These are phyloP conservation scores for Ommatoiulus sabulosus DNA, from an alignment of 2,888 invertebrate species.

Conservation along the genomic window DNA sequence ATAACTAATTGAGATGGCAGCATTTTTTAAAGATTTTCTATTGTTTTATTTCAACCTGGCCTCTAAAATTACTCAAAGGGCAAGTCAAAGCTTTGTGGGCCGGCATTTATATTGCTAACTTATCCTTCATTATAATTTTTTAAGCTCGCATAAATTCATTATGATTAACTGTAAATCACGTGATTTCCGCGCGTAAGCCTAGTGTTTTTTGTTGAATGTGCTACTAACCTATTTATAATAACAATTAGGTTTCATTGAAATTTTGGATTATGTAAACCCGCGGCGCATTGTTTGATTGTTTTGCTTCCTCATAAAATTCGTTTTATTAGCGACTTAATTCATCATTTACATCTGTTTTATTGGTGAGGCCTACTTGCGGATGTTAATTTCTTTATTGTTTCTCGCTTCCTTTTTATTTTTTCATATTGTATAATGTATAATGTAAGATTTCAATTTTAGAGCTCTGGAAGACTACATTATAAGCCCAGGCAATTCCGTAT, in stretches of 20 bases:
- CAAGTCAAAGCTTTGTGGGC: background rate
- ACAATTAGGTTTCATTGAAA: background rate
- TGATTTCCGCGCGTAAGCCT: background rate
- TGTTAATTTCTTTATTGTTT: no score
- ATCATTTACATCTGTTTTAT: background rate
- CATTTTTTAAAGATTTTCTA: background rate
- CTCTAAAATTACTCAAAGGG: background rate
- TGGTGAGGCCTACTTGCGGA: background rate
- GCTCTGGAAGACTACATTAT: no score
- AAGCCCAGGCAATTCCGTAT: no score
- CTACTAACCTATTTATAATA: conserved; percentile 11
- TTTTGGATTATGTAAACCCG: background rate
- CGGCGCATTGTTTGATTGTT: background rate
- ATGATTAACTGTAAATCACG: background rate
- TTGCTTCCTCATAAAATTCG: background rate
- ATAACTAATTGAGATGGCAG: background rate
- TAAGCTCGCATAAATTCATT: background rate
- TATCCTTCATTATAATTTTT: background rate
- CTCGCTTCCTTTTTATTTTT: no score
- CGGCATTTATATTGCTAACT: background rate
- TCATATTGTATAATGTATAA: no score
- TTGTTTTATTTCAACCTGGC: background rate
- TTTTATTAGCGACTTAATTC: background rate
- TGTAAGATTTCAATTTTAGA: no score
- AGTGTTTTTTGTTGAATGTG: background rate